Conservation (phyloP, 2,888 invertebrate genomes). For the Andrena trimmerana region DNA sequence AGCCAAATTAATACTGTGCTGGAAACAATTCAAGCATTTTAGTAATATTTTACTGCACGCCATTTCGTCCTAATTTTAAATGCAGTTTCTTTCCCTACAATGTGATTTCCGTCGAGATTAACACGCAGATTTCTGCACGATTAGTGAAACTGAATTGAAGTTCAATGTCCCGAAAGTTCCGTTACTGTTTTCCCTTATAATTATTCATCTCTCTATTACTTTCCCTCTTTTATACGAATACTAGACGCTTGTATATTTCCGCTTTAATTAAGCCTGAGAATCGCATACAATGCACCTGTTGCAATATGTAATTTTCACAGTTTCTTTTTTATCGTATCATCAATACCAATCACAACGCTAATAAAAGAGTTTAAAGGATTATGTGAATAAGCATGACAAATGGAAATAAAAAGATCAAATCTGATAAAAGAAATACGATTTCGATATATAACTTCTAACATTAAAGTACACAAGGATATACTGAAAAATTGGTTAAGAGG, state of each 20-base stretch:
- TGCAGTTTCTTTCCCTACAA: not conserved
- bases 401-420: not conserved
- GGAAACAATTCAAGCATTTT: not conserved
- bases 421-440: not conserved
- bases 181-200: not conserved
- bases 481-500: not conserved
- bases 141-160: not conserved
- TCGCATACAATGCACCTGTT: slow-evolving; percentile 17
- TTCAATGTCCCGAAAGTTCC: not conserved
- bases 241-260: slow-evolving; percentile 4
- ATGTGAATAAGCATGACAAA: not conserved
- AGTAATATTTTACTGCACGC: not conserved
- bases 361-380: not conserved
- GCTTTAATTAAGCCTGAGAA: not conserved
- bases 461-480: not conserved
- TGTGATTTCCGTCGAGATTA: not conserved
- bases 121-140: not conserved
- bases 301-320: slow-evolving; percentile 8
- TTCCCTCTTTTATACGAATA: slow-evolving; percentile 16
- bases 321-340: not conserved
- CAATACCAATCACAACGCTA: not conserved
- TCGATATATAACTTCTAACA: not conserved
- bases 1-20: too few species aligned
- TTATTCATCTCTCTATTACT: slow-evolving; percentile 11
- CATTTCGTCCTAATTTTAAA: not conserved